These are phyloP conservation scores for Falco concolor DNA, from an alignment of 2,797 vertebrate genomes.

Conservation along the genomic window DNA sequence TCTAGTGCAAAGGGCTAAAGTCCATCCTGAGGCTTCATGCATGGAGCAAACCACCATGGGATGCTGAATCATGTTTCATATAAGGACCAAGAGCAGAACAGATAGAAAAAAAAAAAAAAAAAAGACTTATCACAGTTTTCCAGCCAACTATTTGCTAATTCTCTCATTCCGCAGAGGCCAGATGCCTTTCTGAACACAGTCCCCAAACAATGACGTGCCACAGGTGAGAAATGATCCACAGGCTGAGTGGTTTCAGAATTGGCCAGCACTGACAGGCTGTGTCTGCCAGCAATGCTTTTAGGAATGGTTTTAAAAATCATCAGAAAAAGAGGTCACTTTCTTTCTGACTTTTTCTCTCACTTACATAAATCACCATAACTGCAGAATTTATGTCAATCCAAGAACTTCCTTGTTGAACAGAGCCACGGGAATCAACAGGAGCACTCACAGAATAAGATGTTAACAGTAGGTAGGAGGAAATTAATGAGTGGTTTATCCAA, in stretches of 20 bases:
- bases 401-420: neutral
- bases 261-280: neutral
- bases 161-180: neutral
- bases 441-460: neutral
- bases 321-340: neutral
- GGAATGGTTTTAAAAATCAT: neutral
- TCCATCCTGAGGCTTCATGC: neutral
- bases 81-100: neutral
- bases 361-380: neutral
- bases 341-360: neutral
- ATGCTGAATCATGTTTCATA: neutral
- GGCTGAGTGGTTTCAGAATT: neutral
- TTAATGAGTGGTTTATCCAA: neutral
- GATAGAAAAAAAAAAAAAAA: neutral
- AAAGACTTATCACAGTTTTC: neutral
- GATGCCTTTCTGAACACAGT: neutral
- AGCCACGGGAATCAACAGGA: neutral
- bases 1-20: neutral
- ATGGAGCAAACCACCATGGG: neutral
- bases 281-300: slow-evolving; percentile 8
- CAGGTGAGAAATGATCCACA: neutral
- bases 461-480: neutral
- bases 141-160: neutral
- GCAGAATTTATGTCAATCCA: neutral
- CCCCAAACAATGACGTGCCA: neutral